These are phyloP conservation scores for Sisyra terminalis DNA, from an alignment of 2,888 invertebrate genomes.

Conservation along the genomic window DNA sequence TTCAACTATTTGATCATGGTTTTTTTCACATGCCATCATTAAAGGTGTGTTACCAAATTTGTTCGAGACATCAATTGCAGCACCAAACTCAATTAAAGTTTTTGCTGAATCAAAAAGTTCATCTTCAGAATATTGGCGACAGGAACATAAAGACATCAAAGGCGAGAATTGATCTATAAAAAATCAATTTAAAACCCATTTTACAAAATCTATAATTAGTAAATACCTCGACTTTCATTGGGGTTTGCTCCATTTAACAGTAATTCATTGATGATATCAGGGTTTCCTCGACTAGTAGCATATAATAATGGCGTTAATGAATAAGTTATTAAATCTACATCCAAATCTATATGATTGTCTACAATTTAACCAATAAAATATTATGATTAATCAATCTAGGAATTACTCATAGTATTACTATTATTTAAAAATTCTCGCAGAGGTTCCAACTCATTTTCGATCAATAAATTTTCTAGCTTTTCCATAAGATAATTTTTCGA, in stretches of 20 bases:
- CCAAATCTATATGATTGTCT: constrained; percentile 21
- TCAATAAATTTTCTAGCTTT: constrained; percentile 26
- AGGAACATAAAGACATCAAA: constrained; percentile 45
- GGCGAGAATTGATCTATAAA: constrained; percentile 42
- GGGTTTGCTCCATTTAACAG: constrained; percentile 39
- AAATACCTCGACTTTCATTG: constrained; percentile 25
- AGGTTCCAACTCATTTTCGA: constrained; percentile 24
- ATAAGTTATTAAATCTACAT: constrained; percentile 31
- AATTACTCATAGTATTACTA: constrained; percentile 6
- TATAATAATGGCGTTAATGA: constrained; percentile 41
- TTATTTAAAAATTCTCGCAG: constrained; percentile 17
- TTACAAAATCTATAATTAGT: neutral
- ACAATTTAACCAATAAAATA: neutral
- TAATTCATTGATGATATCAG: constrained; percentile 31
- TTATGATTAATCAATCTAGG: neutral
- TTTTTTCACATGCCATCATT: constrained; percentile 42
- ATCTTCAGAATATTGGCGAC: constrained; percentile 26
- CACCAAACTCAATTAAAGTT: constrained; percentile 32
- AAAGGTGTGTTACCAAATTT: constrained; percentile 42
- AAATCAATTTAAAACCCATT: constrained; percentile 5
- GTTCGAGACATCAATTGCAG: constrained; percentile 34
- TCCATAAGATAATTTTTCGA: constrained; percentile 5
- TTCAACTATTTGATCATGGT: constrained; percentile 32
- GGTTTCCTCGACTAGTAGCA: constrained; percentile 38
- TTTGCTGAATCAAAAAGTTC: constrained; percentile 30